Conservation (phyloP, 2,113 vertebrate genomes). For the Lamprologus lemairii region DNA sequence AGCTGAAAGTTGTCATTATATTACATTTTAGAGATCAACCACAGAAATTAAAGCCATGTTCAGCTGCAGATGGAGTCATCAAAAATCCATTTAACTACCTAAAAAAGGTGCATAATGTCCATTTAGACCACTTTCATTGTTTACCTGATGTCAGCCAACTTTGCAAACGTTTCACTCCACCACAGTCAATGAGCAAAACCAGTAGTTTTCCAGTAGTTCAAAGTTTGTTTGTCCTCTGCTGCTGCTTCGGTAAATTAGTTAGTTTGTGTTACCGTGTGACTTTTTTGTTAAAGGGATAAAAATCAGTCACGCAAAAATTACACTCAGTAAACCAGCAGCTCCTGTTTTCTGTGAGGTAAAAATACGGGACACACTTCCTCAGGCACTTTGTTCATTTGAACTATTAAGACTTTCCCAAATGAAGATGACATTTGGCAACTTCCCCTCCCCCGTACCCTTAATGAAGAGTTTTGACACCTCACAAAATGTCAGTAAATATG, state of each 20-base stretch:
- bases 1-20: not conserved
- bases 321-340: not conserved
- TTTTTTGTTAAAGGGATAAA: not conserved
- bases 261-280: not conserved
- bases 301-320: rapidly evolving
- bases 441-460: not conserved
- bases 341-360: not conserved
- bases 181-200: rapidly evolving
- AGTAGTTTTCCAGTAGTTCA: not conserved
- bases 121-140: not conserved
- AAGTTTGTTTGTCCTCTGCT: not conserved
- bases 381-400: not conserved
- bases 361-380: not conserved
- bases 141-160: not conserved
- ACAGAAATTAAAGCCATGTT: not conserved
- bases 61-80: not conserved
- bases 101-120: not conserved
- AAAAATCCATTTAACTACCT: not conserved
- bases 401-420: not conserved
- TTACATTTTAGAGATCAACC: not conserved
- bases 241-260: not conserved
- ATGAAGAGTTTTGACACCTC: not conserved
- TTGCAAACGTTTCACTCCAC: not conserved
- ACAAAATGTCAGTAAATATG: not conserved
- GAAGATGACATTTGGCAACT: not conserved